A percentile compares a stretch with the other conserved stretches of the same genome.
Conservation (phyloP, 2,797 vertebrate genomes). For the Toxotes lorentzi region DNA sequence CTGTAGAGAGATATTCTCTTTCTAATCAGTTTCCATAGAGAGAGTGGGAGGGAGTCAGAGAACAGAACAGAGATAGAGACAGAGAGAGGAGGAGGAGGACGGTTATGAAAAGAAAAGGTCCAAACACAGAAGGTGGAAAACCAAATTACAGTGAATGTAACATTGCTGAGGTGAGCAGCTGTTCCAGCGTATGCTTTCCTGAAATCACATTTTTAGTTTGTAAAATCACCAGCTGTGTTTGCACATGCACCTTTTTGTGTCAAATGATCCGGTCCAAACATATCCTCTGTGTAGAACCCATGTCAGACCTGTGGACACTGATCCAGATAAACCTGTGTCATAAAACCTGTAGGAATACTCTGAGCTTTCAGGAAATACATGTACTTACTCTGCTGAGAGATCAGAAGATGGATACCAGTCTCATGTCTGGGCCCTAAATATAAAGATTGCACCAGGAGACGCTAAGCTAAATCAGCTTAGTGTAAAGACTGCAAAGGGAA, state of each 20-base stretch:
- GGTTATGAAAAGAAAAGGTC: constrained; percentile 43
- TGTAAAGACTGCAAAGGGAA: too few species aligned
- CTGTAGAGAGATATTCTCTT: constrained; percentile 27
- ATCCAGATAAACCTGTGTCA: background rate
- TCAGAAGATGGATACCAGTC: too few species aligned
- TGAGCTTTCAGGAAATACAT: too few species aligned
- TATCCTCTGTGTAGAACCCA: too few species aligned
- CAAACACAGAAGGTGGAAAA: constrained; percentile 38
- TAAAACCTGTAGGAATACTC: too few species aligned
- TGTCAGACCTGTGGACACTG: background rate
- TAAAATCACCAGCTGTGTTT: background rate
- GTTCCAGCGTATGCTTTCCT: background rate
- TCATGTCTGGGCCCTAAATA: too few species aligned
- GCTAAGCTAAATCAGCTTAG: too few species aligned
- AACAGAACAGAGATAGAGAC: constrained; percentile 17
- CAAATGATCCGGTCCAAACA: background rate
- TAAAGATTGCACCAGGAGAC: too few species aligned
- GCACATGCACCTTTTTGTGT: background rate
- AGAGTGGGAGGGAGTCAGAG: constrained; percentile 56
- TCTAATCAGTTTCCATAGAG: constrained; percentile 41
- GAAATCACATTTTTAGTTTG: background rate
- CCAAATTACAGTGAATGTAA: constrained; percentile 6
- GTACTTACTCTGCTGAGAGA: too few species aligned
- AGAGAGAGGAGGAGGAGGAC: constrained; percentile 38
- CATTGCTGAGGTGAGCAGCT: background rate